A percentile compares a stretch with the other conserved stretches of the same genome.
phyloP scores from a whole-genome alignment of 2,797 vertebrate species.

The Rhyacichthys aspro region DNA sequence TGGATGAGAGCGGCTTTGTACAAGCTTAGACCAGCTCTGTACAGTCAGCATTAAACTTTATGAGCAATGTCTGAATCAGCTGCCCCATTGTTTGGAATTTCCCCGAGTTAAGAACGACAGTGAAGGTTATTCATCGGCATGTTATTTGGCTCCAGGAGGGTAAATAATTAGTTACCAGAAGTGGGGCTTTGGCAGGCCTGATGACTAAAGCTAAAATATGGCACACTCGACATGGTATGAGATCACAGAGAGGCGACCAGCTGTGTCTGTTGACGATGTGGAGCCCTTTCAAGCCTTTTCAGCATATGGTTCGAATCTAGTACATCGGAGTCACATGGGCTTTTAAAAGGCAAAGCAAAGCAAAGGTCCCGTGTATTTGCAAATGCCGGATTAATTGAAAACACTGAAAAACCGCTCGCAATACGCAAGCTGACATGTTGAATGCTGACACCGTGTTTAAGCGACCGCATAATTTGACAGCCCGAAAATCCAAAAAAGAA shows the following conservation, averaged over 20 bases:
- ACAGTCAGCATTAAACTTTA: conserved; percentile 42
- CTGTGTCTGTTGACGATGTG: conserved; percentile 58
- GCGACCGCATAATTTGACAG: conserved; percentile 29
- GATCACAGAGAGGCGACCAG: conserved; percentile 64
- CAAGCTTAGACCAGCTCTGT: conserved; percentile 33
- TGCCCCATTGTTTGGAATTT: conserved; percentile 27
- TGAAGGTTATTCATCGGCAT: conserved; percentile 44
- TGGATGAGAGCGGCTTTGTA: conserved; percentile 9
- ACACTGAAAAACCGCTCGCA: conserved; percentile 37
- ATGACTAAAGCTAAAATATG: conserved; percentile 42
- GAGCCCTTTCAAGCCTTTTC: conserved; percentile 50
- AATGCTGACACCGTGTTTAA: conserved; percentile 50
- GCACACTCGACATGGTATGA: conserved; percentile 56
- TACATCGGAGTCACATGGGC: conserved; percentile 44
- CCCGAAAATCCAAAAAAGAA: conserved; percentile 1
- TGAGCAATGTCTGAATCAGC: conserved; percentile 31
- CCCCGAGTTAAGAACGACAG: conserved; percentile 25
- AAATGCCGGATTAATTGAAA: conserved; percentile 53
- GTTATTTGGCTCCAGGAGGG: conserved; percentile 36
- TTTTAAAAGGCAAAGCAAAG: conserved; percentile 61
- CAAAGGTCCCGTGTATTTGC: conserved; percentile 44
- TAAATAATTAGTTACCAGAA: conserved; percentile 50
- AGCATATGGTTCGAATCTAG: conserved; percentile 70
- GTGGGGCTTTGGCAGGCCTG: conserved; percentile 41
- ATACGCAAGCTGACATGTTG: conserved; percentile 39